These are phyloP conservation scores for Gibbula magus DNA, from an alignment of 2,888 invertebrate species.

Conservation along the genomic window DNA sequence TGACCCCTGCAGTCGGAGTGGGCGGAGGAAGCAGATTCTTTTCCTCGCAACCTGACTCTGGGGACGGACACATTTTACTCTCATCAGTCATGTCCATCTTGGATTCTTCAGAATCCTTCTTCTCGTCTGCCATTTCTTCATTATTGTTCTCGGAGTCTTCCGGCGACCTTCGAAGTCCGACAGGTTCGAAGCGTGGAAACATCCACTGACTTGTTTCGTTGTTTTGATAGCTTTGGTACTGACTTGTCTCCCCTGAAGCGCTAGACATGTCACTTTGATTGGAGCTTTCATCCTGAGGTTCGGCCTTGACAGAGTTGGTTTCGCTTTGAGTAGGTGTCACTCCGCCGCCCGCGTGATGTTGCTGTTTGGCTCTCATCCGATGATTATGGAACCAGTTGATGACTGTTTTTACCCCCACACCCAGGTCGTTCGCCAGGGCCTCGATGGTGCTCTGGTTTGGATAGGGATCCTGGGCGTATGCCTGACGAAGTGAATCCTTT, in stretches of 20 bases:
- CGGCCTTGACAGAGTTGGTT: constrained; percentile 53
- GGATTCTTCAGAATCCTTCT: constrained; percentile 36
- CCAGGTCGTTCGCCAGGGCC: constrained; percentile 92
- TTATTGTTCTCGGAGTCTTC: constrained; percentile 33
- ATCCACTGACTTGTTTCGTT: constrained; percentile 68
- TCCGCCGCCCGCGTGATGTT: constrained; percentile 60
- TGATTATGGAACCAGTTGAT: constrained; percentile 99
- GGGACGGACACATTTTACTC: constrained; percentile 6
- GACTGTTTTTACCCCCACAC: constrained; percentile 94
- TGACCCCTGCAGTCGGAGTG: constrained; percentile 53
- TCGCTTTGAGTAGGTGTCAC: constrained; percentile 34
- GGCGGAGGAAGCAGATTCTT: constrained; percentile 24
- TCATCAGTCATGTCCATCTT: constrained; percentile 23
- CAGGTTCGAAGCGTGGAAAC: constrained; percentile 72
- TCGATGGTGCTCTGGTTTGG: constrained; percentile 97
- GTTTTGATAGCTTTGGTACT: constrained; percentile 51
- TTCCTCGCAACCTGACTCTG: not conserved
- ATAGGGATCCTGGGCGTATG: constrained; percentile 97
- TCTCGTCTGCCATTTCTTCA: constrained; percentile 40
- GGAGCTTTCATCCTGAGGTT: constrained; percentile 65
- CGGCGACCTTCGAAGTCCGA: constrained; percentile 24
- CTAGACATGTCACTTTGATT: constrained; percentile 67
- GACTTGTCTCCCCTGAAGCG: constrained; percentile 57
- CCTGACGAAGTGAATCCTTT: constrained; percentile 94
- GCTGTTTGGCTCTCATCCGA: constrained; percentile 92